phyloP scores from a whole-genome alignment of 2,888 invertebrate genomes.

The Callyntrura sp. region DNA sequence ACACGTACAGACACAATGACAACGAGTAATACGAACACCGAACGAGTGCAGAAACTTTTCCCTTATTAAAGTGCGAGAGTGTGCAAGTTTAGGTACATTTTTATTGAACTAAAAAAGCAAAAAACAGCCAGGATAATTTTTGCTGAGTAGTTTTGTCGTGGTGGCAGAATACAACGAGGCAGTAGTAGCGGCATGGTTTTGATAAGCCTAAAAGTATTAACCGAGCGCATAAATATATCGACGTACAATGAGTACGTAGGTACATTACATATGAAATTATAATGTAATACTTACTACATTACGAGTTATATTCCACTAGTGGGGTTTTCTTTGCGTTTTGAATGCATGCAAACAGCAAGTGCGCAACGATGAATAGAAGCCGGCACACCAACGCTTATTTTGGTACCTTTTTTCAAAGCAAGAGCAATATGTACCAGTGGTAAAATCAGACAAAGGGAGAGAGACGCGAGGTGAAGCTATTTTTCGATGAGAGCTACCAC shows the following conservation, averaged over 20 bases:
- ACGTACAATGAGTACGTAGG: neutral
- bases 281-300: too few relatives aligned
- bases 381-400: slow-evolving; percentile 52
- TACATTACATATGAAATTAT: neutral
- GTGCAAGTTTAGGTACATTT: slow-evolving; percentile 46
- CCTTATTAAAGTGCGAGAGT: slow-evolving; percentile 19
- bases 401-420: slow-evolving; percentile 45
- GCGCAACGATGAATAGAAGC: slow-evolving; percentile 38
- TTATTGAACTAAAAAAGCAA: slow-evolving; percentile 20
- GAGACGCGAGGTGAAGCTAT: slow-evolving; percentile 24
- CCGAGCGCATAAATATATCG: neutral
- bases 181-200: slow-evolving; percentile 18
- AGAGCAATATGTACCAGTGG: too few relatives aligned
- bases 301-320: neutral
- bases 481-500: slow-evolving; percentile 47
- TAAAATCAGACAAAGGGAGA: slow-evolving; percentile 44
- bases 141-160: slow-evolving; percentile 45
- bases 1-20: slow-evolving; percentile 5
- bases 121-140: slow-evolving; percentile 59
- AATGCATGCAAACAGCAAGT: slow-evolving; percentile 40
- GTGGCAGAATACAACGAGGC: slow-evolving; percentile 5
- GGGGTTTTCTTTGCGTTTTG: slow-evolving; percentile 9
- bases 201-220: slow-evolving; percentile 54
- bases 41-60: neutral
- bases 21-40: neutral